These are phyloP conservation scores for Oscheius myriophilus DNA, from an alignment of 2,888 invertebrate species.

Conservation along the genomic window DNA sequence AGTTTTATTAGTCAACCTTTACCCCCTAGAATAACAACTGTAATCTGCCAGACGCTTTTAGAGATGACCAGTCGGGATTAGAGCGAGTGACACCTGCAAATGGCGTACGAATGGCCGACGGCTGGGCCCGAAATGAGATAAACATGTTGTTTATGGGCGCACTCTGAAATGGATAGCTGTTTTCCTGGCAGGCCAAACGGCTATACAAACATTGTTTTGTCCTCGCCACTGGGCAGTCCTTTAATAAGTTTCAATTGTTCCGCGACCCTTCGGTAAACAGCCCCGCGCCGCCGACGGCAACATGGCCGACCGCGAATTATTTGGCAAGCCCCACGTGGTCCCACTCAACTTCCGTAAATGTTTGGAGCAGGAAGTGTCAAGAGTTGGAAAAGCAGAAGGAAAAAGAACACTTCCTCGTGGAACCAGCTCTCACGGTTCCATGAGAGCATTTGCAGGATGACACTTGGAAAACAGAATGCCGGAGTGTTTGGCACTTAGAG, in stretches of 20 bases:
- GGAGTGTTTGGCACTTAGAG: too few relatives aligned
- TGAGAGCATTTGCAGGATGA: too few relatives aligned
- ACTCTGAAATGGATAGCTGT: conserved; percentile 30
- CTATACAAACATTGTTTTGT: conserved; percentile 26
- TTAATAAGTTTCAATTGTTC: conserved; percentile 17
- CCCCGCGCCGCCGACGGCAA: too few relatives aligned
- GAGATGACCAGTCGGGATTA: background rate
- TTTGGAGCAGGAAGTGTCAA: too few relatives aligned
- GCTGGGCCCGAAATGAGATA: conserved; percentile 24
- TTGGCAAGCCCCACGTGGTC: too few relatives aligned
- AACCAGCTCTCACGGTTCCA: too few relatives aligned
- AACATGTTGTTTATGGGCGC: conserved; percentile 28
- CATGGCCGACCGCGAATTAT: too few relatives aligned
- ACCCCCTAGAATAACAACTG: background rate
- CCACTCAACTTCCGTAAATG: too few relatives aligned
- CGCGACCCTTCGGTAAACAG: too few relatives aligned
- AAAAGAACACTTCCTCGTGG: too few relatives aligned
- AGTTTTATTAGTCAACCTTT: background rate
- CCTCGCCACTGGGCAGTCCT: conserved; percentile 4
- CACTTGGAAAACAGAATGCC: too few relatives aligned
- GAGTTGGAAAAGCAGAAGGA: too few relatives aligned
- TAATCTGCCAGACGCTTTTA: background rate
- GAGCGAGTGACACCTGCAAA: conserved; percentile 3
- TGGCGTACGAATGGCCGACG: conserved; percentile 2
- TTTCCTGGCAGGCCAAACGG: conserved; percentile 25